Base-by-base conservation (phyloP, 2,113 vertebrate species). In the Halcyon malimbica region DNA sequence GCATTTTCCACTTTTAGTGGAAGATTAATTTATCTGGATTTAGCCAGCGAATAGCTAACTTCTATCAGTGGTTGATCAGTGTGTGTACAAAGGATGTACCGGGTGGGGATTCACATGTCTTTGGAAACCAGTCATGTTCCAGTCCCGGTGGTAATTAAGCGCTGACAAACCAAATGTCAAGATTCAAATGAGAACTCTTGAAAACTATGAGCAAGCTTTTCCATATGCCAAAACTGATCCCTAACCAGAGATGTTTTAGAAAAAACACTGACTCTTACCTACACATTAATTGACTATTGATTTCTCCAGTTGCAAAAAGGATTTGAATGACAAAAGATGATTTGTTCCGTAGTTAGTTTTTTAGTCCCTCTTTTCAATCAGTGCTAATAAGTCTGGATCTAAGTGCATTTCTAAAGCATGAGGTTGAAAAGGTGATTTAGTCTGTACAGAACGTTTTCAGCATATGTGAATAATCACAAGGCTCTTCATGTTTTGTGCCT, bases 11-110 rank as follows among this genome's bases (percentile, higher is more conserved):
- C 68, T 87, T 86, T 73, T 31, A 89, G 88, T 48, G 88, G 51
- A 83, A 92, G 76, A 95, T 89, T 76, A 90, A 90, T 94, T 94
- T 83, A 67, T 93, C 95, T 94, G n/a, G 73, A 89, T 95, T 94
- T 93, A 75, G 74, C n/a, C 33, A 77, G 73, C 48, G 90, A 95
- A 90, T 44, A 68, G 57, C 54, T 29, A 41, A 42, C 28, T 90
- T 78, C 77, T 71, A 16, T 65, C 93, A 48, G 2, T 2, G 44
- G 77, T 8, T 96, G 89, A 95, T 96, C 24, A 74, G 53, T 7
- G 21, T 21, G 37, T 18, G 63, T 13, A 53, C 64, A 81, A 56
- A 91, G 84, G 35, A 33, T 18, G 54, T 9, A 6, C 14, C 3
- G 79, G 69, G 73, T 18, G 54, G 59, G 79, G 82, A 90, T 77